phyloP scores from a whole-genome alignment of 2,797 vertebrate genomes.

The Neopelma chrysocephalum region DNA sequence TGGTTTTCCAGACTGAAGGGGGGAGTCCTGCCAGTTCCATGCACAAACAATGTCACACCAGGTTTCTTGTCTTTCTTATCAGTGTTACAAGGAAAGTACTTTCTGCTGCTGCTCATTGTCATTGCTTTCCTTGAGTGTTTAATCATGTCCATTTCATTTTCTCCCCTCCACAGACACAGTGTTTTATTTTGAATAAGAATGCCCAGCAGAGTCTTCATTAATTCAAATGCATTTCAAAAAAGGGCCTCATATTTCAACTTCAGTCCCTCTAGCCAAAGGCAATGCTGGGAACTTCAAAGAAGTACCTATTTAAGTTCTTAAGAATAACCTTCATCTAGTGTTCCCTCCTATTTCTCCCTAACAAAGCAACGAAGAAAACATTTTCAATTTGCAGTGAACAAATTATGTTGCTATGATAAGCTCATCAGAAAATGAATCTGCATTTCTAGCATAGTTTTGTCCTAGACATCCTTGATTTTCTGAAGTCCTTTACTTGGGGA shows the following conservation, averaged over 20 bases:
- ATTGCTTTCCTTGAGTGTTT: not conserved
- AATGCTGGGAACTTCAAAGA: not conserved
- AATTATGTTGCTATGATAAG: not conserved
- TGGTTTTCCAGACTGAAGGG: not conserved
- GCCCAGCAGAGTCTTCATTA: not conserved
- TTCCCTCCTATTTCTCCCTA: not conserved
- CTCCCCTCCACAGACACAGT: not conserved
- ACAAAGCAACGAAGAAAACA: not conserved
- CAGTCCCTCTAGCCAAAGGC: not conserved
- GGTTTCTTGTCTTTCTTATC: not conserved
- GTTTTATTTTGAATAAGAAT: slow-evolving; percentile 12
- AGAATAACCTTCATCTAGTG: not conserved
- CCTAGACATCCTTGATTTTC: not conserved
- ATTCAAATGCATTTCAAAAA: not conserved
- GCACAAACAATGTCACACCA: not conserved
- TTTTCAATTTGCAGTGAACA: not conserved
- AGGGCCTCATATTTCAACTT: not conserved
- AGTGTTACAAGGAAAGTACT: not conserved
- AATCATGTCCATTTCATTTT: not conserved
- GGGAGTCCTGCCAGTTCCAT: not conserved
- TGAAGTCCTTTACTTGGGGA: not conserved
- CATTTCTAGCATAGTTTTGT: not conserved
- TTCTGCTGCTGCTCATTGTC: not conserved
- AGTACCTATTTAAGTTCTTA: not conserved
- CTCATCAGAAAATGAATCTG: not conserved